Percentiles rank a stretch among this genome's conserved stretches.
Conservation (phyloP, 2,888 invertebrate genomes). For the Tyria jacobaeae region DNA sequence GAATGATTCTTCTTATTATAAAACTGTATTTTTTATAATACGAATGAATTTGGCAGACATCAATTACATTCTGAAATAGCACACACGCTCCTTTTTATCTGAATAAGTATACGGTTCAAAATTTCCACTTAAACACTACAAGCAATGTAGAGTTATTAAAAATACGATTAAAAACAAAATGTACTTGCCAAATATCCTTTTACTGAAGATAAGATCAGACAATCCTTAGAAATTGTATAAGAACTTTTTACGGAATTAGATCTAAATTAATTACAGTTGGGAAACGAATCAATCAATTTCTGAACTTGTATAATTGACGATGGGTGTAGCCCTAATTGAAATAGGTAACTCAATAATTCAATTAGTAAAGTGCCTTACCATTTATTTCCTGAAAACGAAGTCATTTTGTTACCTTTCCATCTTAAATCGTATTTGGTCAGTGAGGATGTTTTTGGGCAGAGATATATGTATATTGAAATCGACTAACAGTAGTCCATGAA, state of each 20-base stretch:
- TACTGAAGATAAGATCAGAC: neutral
- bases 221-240: conserved; percentile 9
- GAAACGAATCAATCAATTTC: conserved; percentile 25
- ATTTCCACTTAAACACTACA: neutral
- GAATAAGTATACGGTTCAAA: no score
- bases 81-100: no score
- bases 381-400: conserved; percentile 9
- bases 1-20: no score
- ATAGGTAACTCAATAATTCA: conserved; percentile 19
- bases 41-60: no score
- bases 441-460: neutral
- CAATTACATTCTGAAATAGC: no score
- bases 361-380: conserved; percentile 4
- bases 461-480: neutral
- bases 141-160: conserved; percentile 2
- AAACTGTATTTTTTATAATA: no score
- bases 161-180: conserved; percentile 3
- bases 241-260: conserved; percentile 19
- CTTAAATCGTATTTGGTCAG: neutral
- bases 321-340: conserved; percentile 10
- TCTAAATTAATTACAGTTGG: conserved; percentile 20
- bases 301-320: conserved; percentile 19
- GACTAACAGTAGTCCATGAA: neutral
- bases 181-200: neutral
- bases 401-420: neutral